phyloP scores from a whole-genome alignment of 2,888 invertebrate genomes.

The Anaspis maculata region DNA sequence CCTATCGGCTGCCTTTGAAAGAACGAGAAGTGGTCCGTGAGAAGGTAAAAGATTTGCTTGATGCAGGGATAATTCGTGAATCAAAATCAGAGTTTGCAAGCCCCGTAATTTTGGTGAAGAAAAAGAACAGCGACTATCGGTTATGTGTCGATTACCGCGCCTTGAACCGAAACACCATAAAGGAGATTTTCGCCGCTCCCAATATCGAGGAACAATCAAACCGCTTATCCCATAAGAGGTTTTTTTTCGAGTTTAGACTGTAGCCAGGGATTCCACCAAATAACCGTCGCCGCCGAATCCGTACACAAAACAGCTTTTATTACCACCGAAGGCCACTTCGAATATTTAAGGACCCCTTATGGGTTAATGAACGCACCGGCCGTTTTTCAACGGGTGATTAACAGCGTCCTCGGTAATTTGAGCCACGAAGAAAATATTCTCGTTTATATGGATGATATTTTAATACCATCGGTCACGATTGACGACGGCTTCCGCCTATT shows the following conservation, averaged over 20 bases:
- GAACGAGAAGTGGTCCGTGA: slow-evolving; percentile 17
- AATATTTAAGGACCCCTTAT: slow-evolving; percentile 6
- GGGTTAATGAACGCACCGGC: slow-evolving; percentile 2
- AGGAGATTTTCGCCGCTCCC: slow-evolving; percentile 28
- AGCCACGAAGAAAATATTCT: background rate
- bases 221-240: slow-evolving; percentile 18
- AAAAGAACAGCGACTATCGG: slow-evolving; percentile 16
- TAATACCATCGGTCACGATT: background rate
- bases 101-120: slow-evolving; percentile 19
- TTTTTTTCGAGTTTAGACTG: slow-evolving; percentile 27
- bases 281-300: slow-evolving; percentile 22
- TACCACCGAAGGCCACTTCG: slow-evolving; percentile 13
- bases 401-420: background rate
- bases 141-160: slow-evolving; percentile 25
- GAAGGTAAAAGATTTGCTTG: background rate
- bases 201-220: slow-evolving; percentile 21
- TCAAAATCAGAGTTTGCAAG: slow-evolving; percentile 2
- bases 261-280: slow-evolving; percentile 26
- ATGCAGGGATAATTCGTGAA: slow-evolving; percentile 14
- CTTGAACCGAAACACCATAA: slow-evolving; percentile 26
- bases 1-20: slow-evolving; percentile 20
- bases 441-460: slow-evolving; percentile 2
- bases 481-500: background rate
- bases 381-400: slow-evolving; percentile 1
- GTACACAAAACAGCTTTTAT: slow-evolving; percentile 26